Conservation (phyloP, 2,888 invertebrate genomes). For the Neelides folsomi region DNA sequence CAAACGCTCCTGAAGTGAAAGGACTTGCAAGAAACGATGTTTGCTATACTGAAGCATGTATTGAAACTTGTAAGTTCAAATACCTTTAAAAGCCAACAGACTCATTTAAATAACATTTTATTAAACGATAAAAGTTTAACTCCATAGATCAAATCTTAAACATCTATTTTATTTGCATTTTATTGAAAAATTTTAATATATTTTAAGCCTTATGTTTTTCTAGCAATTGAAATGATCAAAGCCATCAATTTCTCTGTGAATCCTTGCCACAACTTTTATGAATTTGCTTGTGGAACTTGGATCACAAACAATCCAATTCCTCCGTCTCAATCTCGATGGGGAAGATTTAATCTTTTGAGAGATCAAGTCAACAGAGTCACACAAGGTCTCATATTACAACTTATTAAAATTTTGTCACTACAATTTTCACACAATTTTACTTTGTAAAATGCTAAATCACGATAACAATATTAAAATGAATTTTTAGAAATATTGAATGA, state of each 20-base stretch:
- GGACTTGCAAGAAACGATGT: conserved; percentile 2
- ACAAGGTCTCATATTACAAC: conserved; percentile 11
- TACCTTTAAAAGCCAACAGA: not conserved
- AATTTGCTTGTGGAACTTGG: conserved; percentile 26
- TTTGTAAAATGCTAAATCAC: no score
- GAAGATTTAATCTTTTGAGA: conserved; percentile 18
- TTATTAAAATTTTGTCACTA: not conserved
- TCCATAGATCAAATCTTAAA: not conserved
- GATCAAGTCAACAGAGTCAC: conserved; percentile 24
- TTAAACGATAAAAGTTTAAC: not conserved
- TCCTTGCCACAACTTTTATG: conserved; percentile 27
- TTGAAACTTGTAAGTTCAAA: conserved; percentile 7
- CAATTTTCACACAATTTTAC: not conserved
- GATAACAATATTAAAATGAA: no score
- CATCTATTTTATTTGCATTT: no score
- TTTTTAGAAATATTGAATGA: conserved; percentile 19
- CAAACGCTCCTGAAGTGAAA: no score
- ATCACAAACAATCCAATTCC: conserved; percentile 20
- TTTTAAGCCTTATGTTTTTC: no score
- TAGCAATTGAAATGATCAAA: conserved; percentile 18
- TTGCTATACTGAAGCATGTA: conserved; percentile 10
- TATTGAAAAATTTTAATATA: no score
- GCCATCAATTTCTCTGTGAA: conserved; percentile 22
- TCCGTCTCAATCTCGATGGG: conserved; percentile 14
- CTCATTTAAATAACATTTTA: not conserved